Percentiles rank a stretch among this genome's conserved stretches.
Evolutionary conservation across 1,140 invertebrate species (phyloP).

Genomic region (Oncopodura yosiiana): DNA sequence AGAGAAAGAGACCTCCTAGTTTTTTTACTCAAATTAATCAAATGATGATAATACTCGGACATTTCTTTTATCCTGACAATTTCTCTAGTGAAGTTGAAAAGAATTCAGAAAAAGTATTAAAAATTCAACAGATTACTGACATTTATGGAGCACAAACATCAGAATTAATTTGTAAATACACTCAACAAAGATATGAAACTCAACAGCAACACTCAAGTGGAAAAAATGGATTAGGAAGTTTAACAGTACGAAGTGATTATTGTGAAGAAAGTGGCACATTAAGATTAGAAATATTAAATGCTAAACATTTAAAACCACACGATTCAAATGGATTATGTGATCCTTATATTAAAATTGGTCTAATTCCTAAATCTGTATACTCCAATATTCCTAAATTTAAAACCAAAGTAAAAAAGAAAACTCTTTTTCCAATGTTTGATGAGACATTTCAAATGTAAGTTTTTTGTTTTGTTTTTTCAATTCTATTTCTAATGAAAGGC

Average conservation of each 20-base stretch:
- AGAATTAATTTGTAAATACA: no score
- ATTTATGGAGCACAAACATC: no score
- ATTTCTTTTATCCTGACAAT: no score
- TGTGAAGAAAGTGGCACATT: neutral
- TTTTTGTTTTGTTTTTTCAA: no score
- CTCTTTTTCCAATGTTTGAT: conserved; percentile 83
- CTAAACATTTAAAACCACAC: no score
- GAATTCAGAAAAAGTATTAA: no score
- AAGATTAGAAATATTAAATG: neutral
- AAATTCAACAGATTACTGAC: no score
- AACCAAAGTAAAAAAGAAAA: conserved; percentile 86
- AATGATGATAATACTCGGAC: conserved; percentile 70
- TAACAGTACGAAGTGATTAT: neutral
- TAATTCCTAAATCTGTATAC: conserved; percentile 79
- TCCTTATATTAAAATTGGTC: conserved; percentile 76
- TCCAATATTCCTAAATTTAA: conserved; percentile 57
- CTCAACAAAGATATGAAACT: no score
- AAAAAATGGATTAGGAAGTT: neutral
- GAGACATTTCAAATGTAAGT: conserved; percentile 89
- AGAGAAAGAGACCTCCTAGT: conserved; percentile 69
- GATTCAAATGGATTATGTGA: conserved; percentile 74
- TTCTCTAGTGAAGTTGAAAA: no score
- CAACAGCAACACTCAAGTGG: no score
- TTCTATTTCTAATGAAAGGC: no score
- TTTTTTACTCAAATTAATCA: conserved; percentile 83